Percentiles rank a stretch among this genome's conserved stretches.
Evolutionary conservation across 2,113 vertebrate genomes (phyloP).

Genomic region (Osmerus mordax): DNA sequence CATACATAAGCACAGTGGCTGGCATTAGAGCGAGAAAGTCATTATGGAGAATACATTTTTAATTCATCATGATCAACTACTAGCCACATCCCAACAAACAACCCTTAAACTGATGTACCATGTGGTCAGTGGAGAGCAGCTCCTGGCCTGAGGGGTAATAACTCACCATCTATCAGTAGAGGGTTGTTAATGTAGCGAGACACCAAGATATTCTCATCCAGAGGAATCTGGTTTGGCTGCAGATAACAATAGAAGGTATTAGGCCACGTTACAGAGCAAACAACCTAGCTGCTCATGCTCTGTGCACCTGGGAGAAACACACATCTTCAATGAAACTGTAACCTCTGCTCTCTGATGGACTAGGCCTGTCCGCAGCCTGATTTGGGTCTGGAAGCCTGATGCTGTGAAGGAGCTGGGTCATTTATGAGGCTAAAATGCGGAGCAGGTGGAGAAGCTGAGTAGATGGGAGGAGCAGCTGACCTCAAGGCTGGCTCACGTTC

Average conservation of each 20-base stretch:
- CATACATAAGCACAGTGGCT: no score
- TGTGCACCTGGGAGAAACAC: no score
- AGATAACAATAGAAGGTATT: slow-evolving; percentile 25
- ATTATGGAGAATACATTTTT: no score
- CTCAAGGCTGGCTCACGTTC: slow-evolving; percentile 67
- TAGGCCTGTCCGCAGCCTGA: no score
- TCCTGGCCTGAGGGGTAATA: background rate
- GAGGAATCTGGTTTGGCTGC: slow-evolving; percentile 91
- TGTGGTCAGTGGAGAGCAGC: background rate
- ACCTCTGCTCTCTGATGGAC: background rate
- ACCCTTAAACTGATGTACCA: no score
- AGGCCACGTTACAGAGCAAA: background rate
- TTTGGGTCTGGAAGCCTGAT: background rate
- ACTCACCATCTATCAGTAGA: slow-evolving; percentile 91
- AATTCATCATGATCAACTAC: no score
- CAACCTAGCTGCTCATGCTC: no score
- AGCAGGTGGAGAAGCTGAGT: slow-evolving; percentile 72
- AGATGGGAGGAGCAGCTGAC: slow-evolving; percentile 58
- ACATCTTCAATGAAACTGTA: no score
- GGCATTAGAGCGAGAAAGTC: no score
- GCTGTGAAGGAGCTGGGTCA: slow-evolving; percentile 61
- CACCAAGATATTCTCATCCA: slow-evolving; percentile 93
- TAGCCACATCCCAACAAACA: no score
- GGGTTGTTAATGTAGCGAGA: slow-evolving; percentile 93
- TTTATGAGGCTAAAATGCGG: slow-evolving; percentile 79